A percentile compares a stretch with the other conserved stretches of the same genome.
phyloP scores from a whole-genome alignment of 2,113 vertebrate species.

The Plestiodon gilberti region DNA sequence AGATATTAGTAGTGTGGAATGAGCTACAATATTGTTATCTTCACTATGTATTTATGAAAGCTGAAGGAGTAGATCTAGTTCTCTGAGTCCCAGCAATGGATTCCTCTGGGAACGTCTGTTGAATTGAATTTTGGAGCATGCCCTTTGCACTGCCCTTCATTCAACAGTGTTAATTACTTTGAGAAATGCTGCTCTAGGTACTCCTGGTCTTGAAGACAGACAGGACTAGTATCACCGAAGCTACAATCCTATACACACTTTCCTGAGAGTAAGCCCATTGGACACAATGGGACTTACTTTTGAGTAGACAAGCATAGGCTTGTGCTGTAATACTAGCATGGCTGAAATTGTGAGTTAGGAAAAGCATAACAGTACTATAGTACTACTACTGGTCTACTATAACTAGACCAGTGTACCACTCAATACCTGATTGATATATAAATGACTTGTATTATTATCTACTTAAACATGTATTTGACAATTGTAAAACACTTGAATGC shows the following conservation, averaged over 20 bases:
- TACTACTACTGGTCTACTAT: too few relatives aligned
- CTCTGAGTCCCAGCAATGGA: neutral
- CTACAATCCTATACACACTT: too few relatives aligned
- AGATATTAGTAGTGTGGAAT: neutral
- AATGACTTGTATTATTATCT: neutral
- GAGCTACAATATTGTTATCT: slow-evolving; percentile 1
- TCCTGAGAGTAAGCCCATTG: too few relatives aligned
- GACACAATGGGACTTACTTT: too few relatives aligned
- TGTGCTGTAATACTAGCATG: neutral
- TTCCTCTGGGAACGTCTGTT: neutral
- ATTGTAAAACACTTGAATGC: neutral
- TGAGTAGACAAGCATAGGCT: too few relatives aligned
- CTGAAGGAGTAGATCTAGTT: neutral
- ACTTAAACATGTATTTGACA: neutral
- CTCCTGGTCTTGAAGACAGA: too few relatives aligned
- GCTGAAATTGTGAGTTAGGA: neutral
- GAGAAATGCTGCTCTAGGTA: neutral
- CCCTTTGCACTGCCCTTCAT: neutral
- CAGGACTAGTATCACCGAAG: neutral
- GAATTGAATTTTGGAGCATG: neutral
- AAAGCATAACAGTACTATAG: neutral
- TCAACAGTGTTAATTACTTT: neutral
- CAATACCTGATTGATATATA: neutral
- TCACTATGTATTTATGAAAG: neutral
- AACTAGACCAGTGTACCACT: too few relatives aligned